Evolutionary conservation across 1,140 invertebrate genomes (phyloP).

Genomic region (Whitmania pigra): DNA sequence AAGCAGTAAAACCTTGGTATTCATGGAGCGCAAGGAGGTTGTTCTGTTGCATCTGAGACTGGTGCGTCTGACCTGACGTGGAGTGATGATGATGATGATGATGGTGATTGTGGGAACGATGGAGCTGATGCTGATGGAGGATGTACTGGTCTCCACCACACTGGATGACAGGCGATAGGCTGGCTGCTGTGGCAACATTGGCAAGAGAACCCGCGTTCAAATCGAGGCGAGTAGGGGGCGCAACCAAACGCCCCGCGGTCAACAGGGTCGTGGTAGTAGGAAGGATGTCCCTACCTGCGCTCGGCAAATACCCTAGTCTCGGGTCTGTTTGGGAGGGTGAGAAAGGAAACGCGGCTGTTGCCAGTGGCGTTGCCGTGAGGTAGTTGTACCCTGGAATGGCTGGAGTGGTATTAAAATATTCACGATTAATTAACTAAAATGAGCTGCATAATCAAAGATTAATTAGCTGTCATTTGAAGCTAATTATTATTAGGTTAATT

Average conservation of each 20-base stretch:
- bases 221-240: not conserved
- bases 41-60: not conserved
- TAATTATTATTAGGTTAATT: no score
- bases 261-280: not conserved
- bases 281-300: not conserved
- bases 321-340: not conserved
- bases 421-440: no score
- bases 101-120: slow-evolving; percentile 1
- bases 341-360: not conserved
- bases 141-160: not conserved
- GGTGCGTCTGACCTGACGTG: slow-evolving; percentile 1
- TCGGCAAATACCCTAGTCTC: not conserved
- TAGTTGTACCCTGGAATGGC: slow-evolving; percentile 13
- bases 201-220: not conserved
- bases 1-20: not conserved
- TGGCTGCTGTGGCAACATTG: not conserved
- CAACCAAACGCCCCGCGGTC: not conserved
- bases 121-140: not conserved
- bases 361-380: not conserved
- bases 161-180: slow-evolving; percentile 1
- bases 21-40: not conserved
- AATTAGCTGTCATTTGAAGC: no score
- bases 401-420: not conserved
- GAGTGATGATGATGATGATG: slow-evolving; percentile 6
- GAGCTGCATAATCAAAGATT: no score